A percentile compares a stretch with the other conserved stretches of the same genome.
These are phyloP conservation scores for Diglossa cyanea DNA, from an alignment of 2,797 vertebrate genomes.

Conservation along the genomic window DNA sequence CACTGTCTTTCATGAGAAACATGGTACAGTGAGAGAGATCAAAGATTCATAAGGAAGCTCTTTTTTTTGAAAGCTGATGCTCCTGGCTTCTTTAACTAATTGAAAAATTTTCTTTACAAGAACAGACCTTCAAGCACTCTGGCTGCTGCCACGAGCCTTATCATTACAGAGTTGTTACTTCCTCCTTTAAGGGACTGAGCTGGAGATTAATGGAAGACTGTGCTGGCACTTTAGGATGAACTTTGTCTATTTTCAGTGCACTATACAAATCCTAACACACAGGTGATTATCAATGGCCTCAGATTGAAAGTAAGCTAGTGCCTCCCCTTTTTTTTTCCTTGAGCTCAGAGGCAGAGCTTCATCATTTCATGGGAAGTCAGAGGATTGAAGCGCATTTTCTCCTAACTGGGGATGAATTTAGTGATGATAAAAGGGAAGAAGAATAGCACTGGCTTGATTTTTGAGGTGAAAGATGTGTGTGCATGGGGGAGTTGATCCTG, in stretches of 20 bases:
- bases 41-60: constrained; percentile 71
- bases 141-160: constrained; percentile 66
- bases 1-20: constrained; percentile 62
- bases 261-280: constrained; percentile 3
- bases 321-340: background rate
- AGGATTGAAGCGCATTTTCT: background rate
- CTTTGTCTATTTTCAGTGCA: constrained; percentile 43
- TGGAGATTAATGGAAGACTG: constrained; percentile 65
- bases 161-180: constrained; percentile 72
- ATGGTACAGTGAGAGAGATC: constrained; percentile 69
- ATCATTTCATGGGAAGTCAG: background rate
- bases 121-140: constrained; percentile 73
- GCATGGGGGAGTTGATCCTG: background rate
- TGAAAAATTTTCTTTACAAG: constrained; percentile 77
- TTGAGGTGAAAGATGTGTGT: background rate
- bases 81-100: constrained; percentile 77
- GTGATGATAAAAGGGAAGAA: background rate
- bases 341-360: background rate
- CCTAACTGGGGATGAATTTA: background rate
- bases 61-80: constrained; percentile 68
- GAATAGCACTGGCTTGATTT: background rate
- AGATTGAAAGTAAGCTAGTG: background rate
- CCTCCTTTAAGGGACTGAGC: constrained; percentile 66
- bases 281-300: constrained; percentile 52
- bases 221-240: constrained; percentile 56